phyloP scores from a whole-genome alignment of 2,797 vertebrate genomes.

The Champsocephalus gunnari region DNA sequence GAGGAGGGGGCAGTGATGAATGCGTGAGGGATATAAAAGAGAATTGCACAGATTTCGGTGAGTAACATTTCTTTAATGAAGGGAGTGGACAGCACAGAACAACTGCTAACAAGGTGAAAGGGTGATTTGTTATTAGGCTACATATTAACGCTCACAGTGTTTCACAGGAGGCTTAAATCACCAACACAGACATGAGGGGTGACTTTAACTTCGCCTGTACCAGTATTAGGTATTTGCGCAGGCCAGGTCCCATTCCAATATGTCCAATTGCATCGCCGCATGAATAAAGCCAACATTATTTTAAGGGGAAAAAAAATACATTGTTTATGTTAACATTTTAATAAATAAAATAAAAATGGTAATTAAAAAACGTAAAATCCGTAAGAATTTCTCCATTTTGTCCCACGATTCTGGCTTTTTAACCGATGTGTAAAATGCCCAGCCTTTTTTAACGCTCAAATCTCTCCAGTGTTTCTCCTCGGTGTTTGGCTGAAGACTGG shows the following conservation, averaged over 20 bases:
- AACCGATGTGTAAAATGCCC: slow-evolving; percentile 9
- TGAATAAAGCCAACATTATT: not conserved
- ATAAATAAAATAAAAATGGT: slow-evolving; percentile 10
- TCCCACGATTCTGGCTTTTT: slow-evolving; percentile 31
- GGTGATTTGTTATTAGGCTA: slow-evolving; percentile 64
- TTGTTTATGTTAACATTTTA: not conserved
- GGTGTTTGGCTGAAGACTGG: slow-evolving; percentile 54
- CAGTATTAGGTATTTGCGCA: slow-evolving; percentile 46
- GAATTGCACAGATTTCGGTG: slow-evolving; percentile 80
- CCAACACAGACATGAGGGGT: slow-evolving; percentile 62
- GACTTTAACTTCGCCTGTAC: slow-evolving; percentile 47
- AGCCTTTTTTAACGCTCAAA: not conserved
- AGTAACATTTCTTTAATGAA: slow-evolving; percentile 78
- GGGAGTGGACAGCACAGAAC: slow-evolving; percentile 46
- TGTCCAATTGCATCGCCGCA: not conserved
- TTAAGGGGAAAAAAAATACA: not conserved
- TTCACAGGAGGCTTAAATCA: slow-evolving; percentile 69
- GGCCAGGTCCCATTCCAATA: slow-evolving; percentile 42
- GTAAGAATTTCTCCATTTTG: slow-evolving; percentile 29
- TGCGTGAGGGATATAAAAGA: slow-evolving; percentile 78
- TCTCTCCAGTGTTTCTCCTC: slow-evolving; percentile 34
- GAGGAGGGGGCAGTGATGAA: slow-evolving; percentile 78
- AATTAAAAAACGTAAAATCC: slow-evolving; percentile 15
- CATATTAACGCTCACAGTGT: slow-evolving; percentile 61
- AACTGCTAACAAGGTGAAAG: slow-evolving; percentile 68